Evolutionary conservation across 2,797 vertebrate genomes (phyloP).

Genomic region (Champsocephalus gunnari): DNA sequence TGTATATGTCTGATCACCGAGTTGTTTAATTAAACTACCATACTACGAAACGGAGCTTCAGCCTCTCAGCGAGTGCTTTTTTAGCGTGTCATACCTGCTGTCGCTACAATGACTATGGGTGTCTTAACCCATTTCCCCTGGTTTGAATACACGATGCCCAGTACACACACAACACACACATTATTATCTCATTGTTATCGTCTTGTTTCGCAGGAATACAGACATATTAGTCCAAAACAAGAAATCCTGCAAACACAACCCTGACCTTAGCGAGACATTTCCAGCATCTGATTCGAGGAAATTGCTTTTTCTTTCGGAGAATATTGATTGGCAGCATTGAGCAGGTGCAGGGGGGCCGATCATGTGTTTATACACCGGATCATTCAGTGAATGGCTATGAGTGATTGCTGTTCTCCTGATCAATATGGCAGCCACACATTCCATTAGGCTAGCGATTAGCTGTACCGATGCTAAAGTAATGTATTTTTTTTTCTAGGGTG

Average conservation of each 20-base stretch:
- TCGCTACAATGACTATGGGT: not conserved
- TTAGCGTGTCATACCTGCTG: too few relatives aligned
- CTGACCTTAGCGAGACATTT: constrained; percentile 42
- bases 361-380: constrained; percentile 59
- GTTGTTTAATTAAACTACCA: too few relatives aligned
- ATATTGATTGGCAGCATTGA: constrained; percentile 54
- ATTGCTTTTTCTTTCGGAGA: constrained; percentile 45
- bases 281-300: constrained; percentile 38
- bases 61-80: too few relatives aligned
- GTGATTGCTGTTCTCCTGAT: constrained; percentile 67
- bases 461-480: constrained; percentile 73
- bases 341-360: constrained; percentile 50
- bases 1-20: too few relatives aligned
- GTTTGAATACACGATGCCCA: constrained; percentile 11
- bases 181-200: constrained; percentile 17
- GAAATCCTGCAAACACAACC: constrained; percentile 38
- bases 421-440: constrained; percentile 78
- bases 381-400: constrained; percentile 70
- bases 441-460: constrained; percentile 80
- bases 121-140: constrained; percentile 4
- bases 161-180: constrained; percentile 28
- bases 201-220: not conserved
- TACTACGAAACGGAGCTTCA: too few relatives aligned
- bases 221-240: constrained; percentile 26
- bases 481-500: constrained; percentile 65